phyloP scores from a whole-genome alignment of 2,888 invertebrate species.

The Automeris io region DNA sequence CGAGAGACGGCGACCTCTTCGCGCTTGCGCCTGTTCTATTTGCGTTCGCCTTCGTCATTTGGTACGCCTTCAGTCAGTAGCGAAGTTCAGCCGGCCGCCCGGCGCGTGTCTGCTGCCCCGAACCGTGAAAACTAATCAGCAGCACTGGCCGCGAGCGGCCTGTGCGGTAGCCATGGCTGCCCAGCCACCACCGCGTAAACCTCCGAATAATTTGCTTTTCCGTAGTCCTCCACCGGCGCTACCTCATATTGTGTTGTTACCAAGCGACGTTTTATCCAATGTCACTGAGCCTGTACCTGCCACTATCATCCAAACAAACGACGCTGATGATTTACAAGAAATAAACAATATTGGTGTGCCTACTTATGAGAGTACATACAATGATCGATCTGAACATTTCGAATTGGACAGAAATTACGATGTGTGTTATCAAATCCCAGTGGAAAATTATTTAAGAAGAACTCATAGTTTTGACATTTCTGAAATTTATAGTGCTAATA shows the following conservation, averaged over 20 bases:
- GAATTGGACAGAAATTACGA: constrained; percentile 34
- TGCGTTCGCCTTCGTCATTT: constrained; percentile 74
- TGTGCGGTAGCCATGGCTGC: constrained; percentile 66
- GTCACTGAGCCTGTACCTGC: constrained; percentile 28
- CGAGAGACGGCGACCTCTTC: constrained; percentile 75
- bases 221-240: constrained; percentile 67
- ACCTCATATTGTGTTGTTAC: constrained; percentile 69
- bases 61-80: constrained; percentile 74
- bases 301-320: constrained; percentile 44
- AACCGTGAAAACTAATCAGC: constrained; percentile 51
- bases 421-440: constrained; percentile 34
- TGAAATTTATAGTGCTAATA: constrained; percentile 47
- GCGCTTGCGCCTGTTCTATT: constrained; percentile 75
- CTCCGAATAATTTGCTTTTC: constrained; percentile 71
- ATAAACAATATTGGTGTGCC: constrained; percentile 73
- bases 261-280: constrained; percentile 47
- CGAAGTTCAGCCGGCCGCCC: constrained; percentile 70
- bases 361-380: constrained; percentile 41
- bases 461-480: constrained; percentile 67
- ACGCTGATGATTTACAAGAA: constrained; percentile 52
- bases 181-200: constrained; percentile 67
- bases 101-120: constrained; percentile 58
- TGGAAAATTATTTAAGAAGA: constrained; percentile 48
- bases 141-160: constrained; percentile 57
- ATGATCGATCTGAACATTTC: constrained; percentile 37